These are phyloP conservation scores for Epinephelus coioides DNA, from an alignment of 2,797 vertebrate species.

Conservation along the genomic window DNA sequence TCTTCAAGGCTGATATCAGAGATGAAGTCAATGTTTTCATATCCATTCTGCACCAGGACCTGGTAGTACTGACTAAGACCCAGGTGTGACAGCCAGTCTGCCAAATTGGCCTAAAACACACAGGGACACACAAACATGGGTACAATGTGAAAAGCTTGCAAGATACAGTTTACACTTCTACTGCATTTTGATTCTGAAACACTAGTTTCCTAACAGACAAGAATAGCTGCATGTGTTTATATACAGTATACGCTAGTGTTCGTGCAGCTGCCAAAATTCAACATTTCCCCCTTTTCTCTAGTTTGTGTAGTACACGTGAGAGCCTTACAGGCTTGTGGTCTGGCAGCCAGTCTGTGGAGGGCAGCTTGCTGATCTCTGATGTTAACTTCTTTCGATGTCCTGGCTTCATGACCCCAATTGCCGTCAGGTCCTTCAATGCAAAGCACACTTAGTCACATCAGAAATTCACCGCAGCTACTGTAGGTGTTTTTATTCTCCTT, in stretches of 20 bases:
- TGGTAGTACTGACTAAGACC: slow-evolving; percentile 98
- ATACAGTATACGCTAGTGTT: slow-evolving; percentile 1
- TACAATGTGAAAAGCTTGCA: slow-evolving; percentile 3
- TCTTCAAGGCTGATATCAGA: slow-evolving; percentile 98
- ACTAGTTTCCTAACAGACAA: background rate
- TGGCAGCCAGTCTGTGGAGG: slow-evolving; percentile 92
- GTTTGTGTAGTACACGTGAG: slow-evolving; percentile 8
- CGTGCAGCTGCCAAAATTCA: slow-evolving; percentile 11
- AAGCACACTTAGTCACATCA: slow-evolving; percentile 56
- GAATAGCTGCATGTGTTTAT: slow-evolving; percentile 62
- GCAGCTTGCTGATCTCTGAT: slow-evolving; percentile 94
- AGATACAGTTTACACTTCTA: background rate
- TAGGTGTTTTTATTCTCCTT: slow-evolving; percentile 4
- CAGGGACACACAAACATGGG: slow-evolving; percentile 17
- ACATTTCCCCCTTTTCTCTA: slow-evolving; percentile 2
- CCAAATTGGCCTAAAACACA: slow-evolving; percentile 91
- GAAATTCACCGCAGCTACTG: slow-evolving; percentile 17
- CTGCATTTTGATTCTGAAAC: background rate
- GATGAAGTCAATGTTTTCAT: slow-evolving; percentile 98
- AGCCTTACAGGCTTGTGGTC: slow-evolving; percentile 94
- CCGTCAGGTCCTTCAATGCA: slow-evolving; percentile 92
- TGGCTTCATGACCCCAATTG: slow-evolving; percentile 97
- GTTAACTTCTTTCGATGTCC: slow-evolving; percentile 98
- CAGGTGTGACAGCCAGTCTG: slow-evolving; percentile 95
- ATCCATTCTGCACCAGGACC: slow-evolving; percentile 96